Conservation (phyloP, 2,113 vertebrate species). For the Catharus fuscescens region DNA sequence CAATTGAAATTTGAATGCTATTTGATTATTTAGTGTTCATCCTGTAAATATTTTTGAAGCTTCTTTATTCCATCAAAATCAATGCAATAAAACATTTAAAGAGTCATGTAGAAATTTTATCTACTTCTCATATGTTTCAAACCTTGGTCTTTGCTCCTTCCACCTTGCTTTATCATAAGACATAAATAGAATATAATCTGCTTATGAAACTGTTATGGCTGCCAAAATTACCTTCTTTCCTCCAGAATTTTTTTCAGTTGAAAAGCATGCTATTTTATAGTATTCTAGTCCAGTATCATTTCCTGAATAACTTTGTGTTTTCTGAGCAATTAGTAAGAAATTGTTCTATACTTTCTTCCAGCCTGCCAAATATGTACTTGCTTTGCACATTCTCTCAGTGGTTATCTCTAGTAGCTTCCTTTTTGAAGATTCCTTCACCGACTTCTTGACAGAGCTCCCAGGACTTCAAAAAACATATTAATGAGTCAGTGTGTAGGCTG, state of each 20-base stretch:
- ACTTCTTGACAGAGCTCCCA: slow-evolving; percentile 9
- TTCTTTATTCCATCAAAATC: not conserved
- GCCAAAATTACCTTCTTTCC: not conserved
- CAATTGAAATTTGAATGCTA: not conserved
- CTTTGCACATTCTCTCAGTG: not conserved
- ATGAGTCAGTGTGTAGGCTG: slow-evolving; percentile 32
- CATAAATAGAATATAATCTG: not conserved
- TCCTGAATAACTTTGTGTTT: not conserved
- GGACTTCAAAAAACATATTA: not conserved
- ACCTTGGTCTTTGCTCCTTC: not conserved
- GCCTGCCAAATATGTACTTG: not conserved
- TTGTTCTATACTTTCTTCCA: not conserved
- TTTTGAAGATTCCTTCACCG: slow-evolving; percentile 20
- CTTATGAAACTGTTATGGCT: not conserved
- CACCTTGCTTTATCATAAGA: not conserved
- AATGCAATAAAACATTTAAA: not conserved
- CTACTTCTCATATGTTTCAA: not conserved
- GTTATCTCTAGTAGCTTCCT: not conserved
- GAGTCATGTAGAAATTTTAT: not conserved
- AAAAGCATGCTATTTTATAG: not conserved
- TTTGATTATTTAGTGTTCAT: not conserved
- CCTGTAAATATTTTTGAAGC: not conserved
- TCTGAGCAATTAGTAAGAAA: not conserved
- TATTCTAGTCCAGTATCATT: not conserved
- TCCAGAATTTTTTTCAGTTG: not conserved